phyloP scores from a whole-genome alignment of 1,140 invertebrate species.

The Trachymyrmex septentrionalis region DNA sequence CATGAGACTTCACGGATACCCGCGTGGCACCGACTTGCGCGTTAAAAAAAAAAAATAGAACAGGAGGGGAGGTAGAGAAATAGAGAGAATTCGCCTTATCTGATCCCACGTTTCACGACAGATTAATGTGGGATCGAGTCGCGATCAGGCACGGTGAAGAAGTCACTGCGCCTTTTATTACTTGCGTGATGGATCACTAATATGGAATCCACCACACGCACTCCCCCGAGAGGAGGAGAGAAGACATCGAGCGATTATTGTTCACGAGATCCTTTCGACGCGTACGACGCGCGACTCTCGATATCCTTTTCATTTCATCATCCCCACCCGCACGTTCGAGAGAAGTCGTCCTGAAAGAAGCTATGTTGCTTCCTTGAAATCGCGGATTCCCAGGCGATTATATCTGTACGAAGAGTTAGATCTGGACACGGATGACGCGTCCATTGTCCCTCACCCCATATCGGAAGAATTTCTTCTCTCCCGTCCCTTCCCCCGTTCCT shows the following conservation, averaged over 20 bases:
- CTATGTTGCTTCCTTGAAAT: constrained; percentile 39
- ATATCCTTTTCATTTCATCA: constrained; percentile 48
- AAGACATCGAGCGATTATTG: constrained; percentile 64
- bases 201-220: constrained; percentile 73
- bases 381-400: constrained; percentile 84
- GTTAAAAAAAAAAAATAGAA: constrained; percentile 50
- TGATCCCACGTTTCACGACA: constrained; percentile 73
- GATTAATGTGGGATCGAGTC: constrained; percentile 83
- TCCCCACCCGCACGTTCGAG: constrained; percentile 6
- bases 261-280: constrained; percentile 65
- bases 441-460: constrained; percentile 73
- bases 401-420: constrained; percentile 79
- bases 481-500: background rate
- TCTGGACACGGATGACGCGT: constrained; percentile 39
- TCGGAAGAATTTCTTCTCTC: constrained; percentile 49
- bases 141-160: constrained; percentile 62
- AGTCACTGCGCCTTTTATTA: constrained; percentile 63
- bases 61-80: background rate
- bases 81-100: constrained; percentile 75
- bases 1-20: constrained; percentile 40
- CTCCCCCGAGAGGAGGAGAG: background rate
- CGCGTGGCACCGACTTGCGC: constrained; percentile 35
- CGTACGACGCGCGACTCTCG: constrained; percentile 48
- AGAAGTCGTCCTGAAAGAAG: constrained; percentile 41
- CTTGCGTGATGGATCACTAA: constrained; percentile 84